phyloP scores from a whole-genome alignment of 92 coral and sea anemone genomes.

The Palythoa caribaeorum region DNA sequence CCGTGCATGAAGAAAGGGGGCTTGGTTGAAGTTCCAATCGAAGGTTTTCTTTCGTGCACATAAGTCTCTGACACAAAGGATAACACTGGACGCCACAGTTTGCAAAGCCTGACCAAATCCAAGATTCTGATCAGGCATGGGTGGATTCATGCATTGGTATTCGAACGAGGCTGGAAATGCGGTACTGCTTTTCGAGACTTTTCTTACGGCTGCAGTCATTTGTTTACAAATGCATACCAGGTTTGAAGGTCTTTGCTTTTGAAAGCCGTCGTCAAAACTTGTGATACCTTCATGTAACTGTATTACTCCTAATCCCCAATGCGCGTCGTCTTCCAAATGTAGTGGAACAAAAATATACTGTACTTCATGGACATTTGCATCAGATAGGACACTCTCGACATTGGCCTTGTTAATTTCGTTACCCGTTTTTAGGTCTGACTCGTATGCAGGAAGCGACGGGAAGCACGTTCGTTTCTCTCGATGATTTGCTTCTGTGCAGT shows the following conservation, averaged over 20 bases:
- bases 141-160: constrained; percentile 41
- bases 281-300: constrained; percentile 32
- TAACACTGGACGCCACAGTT: constrained; percentile 57
- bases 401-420: constrained; percentile 30
- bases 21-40: constrained; percentile 1
- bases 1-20: neutral
- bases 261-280: constrained; percentile 61
- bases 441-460: constrained; percentile 30
- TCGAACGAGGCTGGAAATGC: constrained; percentile 12
- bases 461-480: constrained; percentile 36
- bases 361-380: constrained; percentile 41
- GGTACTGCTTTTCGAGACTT: constrained; percentile 13
- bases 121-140: constrained; percentile 57
- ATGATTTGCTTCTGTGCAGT: constrained; percentile 51
- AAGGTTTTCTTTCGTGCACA: neutral
- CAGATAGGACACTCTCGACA: neutral
- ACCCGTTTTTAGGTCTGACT: neutral
- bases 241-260: constrained; percentile 22
- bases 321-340: constrained; percentile 50
- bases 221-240: constrained; percentile 21
- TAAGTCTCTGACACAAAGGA: constrained; percentile 23
- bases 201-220: neutral
- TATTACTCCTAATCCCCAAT: constrained; percentile 65
- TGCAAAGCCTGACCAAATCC: constrained; percentile 23
- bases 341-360: constrained; percentile 47